phyloP scores from a whole-genome alignment of 2,797 vertebrate species.

The Hippopotamyrus pictus region DNA sequence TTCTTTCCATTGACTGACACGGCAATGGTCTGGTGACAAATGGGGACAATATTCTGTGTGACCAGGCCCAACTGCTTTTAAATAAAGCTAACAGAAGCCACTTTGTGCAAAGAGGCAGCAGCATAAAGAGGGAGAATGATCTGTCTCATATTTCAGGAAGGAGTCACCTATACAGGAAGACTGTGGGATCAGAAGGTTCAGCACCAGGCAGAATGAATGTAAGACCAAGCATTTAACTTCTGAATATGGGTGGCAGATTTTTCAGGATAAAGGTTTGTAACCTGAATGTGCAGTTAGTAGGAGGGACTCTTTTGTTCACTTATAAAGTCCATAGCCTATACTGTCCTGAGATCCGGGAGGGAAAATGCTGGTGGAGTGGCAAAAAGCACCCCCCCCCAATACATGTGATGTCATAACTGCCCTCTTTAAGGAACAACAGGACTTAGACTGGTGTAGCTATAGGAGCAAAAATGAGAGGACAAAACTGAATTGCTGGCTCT shows the following conservation, averaged over 20 bases:
- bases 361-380: background rate
- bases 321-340: background rate
- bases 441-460: background rate
- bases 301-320: background rate
- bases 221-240: background rate
- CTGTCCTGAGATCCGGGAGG: background rate
- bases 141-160: constrained; percentile 1
- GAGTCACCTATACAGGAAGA: background rate
- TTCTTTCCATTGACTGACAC: background rate
- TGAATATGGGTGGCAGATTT: background rate
- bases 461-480: background rate
- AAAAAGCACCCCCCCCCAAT: background rate
- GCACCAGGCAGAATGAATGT: background rate
- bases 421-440: background rate
- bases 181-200: background rate
- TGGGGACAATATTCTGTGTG: background rate
- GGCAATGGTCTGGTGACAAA: background rate
- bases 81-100: background rate
- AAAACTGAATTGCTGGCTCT: background rate
- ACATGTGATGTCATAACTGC: background rate
- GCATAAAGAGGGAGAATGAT: background rate
- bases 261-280: background rate
- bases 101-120: background rate
- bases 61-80: background rate
- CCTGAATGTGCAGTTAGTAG: background rate